Evolutionary conservation across 2,113 vertebrate genomes (phyloP), one percentile per base, ranked within the genome.

Genomic region (Nannospalax galili): DNA sequence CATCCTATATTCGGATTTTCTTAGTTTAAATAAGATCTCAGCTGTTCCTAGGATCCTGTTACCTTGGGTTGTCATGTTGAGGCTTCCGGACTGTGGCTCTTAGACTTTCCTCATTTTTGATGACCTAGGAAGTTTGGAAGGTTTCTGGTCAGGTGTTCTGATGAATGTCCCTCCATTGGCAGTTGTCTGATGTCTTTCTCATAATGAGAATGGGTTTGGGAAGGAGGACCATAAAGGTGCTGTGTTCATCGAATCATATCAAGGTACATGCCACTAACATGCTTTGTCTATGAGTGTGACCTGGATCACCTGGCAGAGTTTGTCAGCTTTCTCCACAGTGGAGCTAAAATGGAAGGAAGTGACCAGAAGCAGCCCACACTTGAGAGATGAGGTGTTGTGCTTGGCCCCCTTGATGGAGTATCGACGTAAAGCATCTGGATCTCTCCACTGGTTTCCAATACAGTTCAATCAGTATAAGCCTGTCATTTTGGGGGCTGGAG

Each of bases 231-330:
- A 15, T 22, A 89, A 74, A 67, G 52, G 15, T 35, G 14, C 22
- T 5, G 10, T 20, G 42, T 15, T 78, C 5, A 35, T 32, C 9
- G 15, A 5, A 22, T 40, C 37, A 1, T 45, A 17, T 37, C 3
- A 20, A 65, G 45, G n/a, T 5, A 12, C 11, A 5, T 2, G 16
- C 30, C 3, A 15, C 52, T 6, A 30, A 5, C 8, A 0, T 1
- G n/a, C 35, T 22, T 65, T 32, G 30, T 15, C 8, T 6, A 6
- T 1, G 1, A 35, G 10, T 10, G 45, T 48, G 32, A 22, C 64
- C 56, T 67, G 8, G 17, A 5, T 28, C 48, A 35, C 30, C 12
- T 3, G 45, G 58, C 20, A 32, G 3, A 3, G 30, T 24, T 62
- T 89, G 37, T 7, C 3, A 4, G 40, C 17, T 35, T 72, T 91